These are phyloP conservation scores for Amia ocellicauda DNA, from an alignment of 2,113 vertebrate species.

Conservation along the genomic window DNA sequence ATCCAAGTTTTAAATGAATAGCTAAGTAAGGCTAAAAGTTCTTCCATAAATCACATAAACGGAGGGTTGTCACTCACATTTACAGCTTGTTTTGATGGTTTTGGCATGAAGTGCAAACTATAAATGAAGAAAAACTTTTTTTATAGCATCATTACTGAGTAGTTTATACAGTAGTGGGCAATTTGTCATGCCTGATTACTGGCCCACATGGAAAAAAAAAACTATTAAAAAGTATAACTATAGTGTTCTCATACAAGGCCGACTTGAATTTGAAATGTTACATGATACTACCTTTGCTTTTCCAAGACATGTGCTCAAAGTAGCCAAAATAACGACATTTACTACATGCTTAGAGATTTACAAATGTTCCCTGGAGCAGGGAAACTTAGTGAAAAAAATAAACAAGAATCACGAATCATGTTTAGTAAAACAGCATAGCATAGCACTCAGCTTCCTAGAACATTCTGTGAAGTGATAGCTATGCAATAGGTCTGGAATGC, in stretches of 20 bases:
- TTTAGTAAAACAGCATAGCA: too few species aligned
- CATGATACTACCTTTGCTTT: slow-evolving; percentile 9
- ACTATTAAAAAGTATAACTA: slow-evolving; percentile 43
- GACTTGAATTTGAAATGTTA: slow-evolving; percentile 38
- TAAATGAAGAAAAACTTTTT: slow-evolving; percentile 23
- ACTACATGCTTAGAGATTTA: neutral
- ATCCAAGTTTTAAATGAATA: slow-evolving; percentile 28
- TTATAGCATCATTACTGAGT: slow-evolving; percentile 50
- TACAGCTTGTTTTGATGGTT: slow-evolving; percentile 51
- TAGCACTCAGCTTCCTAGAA: too few species aligned
- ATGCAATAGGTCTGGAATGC: too few species aligned
- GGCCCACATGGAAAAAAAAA: slow-evolving; percentile 43
- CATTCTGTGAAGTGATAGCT: too few species aligned
- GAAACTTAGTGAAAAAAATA: too few species aligned
- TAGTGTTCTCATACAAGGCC: slow-evolving; percentile 27
- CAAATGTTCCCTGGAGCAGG: too few species aligned
- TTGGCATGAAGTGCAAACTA: slow-evolving; percentile 60
- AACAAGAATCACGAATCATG: too few species aligned
- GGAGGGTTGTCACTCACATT: slow-evolving; percentile 54
- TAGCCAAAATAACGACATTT: neutral
- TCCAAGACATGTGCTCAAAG: neutral
- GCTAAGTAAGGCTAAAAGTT: slow-evolving; percentile 26
- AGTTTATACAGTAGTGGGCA: slow-evolving; percentile 54
- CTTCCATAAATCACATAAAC: slow-evolving; percentile 38
- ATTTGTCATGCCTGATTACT: slow-evolving; percentile 63